Evolutionary conservation across 2,113 vertebrate genomes (phyloP).

Genomic region (Pachyramphus minor): DNA sequence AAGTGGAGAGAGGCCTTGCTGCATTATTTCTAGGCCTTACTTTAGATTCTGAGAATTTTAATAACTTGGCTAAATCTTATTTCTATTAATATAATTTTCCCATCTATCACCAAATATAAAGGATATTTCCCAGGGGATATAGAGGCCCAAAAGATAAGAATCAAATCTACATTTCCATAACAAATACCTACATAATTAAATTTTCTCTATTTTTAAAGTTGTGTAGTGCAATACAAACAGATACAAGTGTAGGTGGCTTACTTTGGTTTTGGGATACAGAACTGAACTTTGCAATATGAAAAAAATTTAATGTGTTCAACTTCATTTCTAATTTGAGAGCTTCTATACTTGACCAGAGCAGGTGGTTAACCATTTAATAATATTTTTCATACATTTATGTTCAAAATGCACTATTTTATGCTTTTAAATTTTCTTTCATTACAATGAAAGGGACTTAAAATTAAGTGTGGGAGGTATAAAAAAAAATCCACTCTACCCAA

Average conservation of each 20-base stretch:
- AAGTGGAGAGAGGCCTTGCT: neutral
- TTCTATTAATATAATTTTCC: neutral
- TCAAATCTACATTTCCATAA: constrained; percentile 9
- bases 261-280: constrained; percentile 18
- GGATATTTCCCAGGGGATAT: neutral
- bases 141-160: neutral
- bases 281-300: constrained; percentile 35
- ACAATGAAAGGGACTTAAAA: constrained; percentile 18
- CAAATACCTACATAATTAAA: neutral
- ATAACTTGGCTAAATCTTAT: neutral
- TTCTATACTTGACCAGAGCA: neutral
- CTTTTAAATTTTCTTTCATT: constrained; percentile 21
- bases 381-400: neutral
- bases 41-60: neutral
- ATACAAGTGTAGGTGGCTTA: constrained; percentile 32
- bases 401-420: neutral
- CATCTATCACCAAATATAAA: neutral
- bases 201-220: neutral
- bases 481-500: neutral
- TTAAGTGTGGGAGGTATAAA: constrained; percentile 21
- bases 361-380: neutral
- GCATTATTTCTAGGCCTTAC: neutral
- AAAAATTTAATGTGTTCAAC: constrained; percentile 26
- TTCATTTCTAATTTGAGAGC: neutral
- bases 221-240: constrained; percentile 17